Conservation (phyloP, 2,797 vertebrate species). For the Pangasius djambal region DNA sequence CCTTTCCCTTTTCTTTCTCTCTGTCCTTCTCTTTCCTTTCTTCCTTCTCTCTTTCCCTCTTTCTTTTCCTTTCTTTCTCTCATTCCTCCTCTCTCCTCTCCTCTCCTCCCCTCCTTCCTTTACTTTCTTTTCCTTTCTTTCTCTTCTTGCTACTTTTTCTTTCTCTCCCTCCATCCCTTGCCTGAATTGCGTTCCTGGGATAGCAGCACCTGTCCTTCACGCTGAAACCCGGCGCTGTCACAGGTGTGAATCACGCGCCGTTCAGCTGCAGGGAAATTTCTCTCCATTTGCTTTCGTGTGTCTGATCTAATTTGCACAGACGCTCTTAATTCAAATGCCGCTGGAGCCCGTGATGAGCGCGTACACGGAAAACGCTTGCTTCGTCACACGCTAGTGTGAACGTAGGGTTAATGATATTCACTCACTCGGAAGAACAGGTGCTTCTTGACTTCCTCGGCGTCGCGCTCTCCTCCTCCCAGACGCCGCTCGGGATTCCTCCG, state of each 20-base stretch:
- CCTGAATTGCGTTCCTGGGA: background rate
- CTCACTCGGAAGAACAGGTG: conserved; percentile 96
- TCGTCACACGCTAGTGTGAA: background rate
- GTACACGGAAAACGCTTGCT: background rate
- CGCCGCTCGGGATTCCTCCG: conserved; percentile 94
- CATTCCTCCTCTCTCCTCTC: background rate
- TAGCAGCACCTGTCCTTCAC: background rate
- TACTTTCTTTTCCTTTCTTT: background rate
- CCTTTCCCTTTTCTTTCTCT: no score
- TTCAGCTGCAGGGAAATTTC: background rate
- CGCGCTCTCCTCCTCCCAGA: conserved; percentile 91
- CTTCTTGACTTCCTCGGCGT: conserved; percentile 98
- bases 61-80: background rate
- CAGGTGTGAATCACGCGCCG: background rate
- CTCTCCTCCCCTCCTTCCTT: background rate
- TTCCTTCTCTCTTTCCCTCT: no score
- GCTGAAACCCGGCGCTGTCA: background rate
- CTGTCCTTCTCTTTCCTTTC: no score
- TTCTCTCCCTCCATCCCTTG: background rate
- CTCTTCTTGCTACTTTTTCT: background rate
- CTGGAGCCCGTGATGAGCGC: background rate
- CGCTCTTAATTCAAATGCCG: background rate
- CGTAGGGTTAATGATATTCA: conserved; percentile 11
- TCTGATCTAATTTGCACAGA: background rate
- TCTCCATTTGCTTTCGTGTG: background rate